A percentile compares a stretch with the other conserved stretches of the same genome.
Conservation (phyloP, 2,888 invertebrate genomes). For the Notodonta ziczac region DNA sequence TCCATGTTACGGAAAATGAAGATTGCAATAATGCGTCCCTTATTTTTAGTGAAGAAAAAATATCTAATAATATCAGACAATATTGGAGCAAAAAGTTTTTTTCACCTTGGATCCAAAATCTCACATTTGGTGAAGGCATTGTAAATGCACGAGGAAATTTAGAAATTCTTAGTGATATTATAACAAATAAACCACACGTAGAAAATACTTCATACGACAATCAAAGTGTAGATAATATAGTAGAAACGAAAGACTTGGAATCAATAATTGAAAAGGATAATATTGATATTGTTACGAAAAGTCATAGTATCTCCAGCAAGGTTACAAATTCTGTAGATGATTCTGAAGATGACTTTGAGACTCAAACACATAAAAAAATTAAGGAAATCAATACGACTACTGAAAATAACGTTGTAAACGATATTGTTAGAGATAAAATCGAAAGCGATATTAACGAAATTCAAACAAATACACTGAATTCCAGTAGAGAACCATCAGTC, state of each 20-base stretch:
- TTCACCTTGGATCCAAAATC: slow-evolving; percentile 70
- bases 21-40: not conserved
- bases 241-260: not conserved
- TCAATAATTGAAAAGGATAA: not conserved
- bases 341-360: not conserved
- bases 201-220: not conserved
- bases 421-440: not conserved
- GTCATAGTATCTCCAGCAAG: not conserved
- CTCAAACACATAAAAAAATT: not conserved
- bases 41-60: not conserved
- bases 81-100: slow-evolving; percentile 57
- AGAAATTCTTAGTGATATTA: slow-evolving; percentile 1
- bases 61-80: slow-evolving; percentile 4
- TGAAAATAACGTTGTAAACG: not conserved
- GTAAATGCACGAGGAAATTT: slow-evolving; percentile 11
- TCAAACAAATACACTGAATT: not conserved
- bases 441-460: not conserved
- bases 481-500: not conserved
- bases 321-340: not conserved
- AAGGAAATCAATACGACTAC: not conserved
- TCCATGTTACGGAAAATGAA: not conserved
- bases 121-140: slow-evolving; percentile 50
- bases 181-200: not conserved
- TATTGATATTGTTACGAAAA: not conserved
- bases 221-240: not conserved